phyloP scores from a whole-genome alignment of 2,113 vertebrate species.

The Scartelaos histophorus region DNA sequence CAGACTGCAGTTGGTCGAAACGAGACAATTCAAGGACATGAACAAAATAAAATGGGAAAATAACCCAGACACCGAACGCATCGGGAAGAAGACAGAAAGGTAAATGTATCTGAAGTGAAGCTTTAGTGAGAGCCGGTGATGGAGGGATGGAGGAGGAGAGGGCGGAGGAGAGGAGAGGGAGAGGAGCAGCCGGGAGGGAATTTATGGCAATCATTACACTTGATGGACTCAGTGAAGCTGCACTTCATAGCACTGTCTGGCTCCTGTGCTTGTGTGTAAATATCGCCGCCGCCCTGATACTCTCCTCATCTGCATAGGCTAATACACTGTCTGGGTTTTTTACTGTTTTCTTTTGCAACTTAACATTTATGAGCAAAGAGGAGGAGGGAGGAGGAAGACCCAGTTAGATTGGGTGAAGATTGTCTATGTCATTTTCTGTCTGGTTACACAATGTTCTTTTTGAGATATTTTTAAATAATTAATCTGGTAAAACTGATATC shows the following conservation, averaged over 20 bases:
- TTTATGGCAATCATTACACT: slow-evolving; percentile 75
- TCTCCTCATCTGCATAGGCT: not conserved
- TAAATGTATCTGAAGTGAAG: slow-evolving; percentile 29
- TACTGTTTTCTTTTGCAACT: slow-evolving; percentile 42
- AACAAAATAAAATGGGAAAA: not conserved
- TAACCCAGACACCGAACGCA: slow-evolving; percentile 38
- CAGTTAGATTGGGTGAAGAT: not conserved
- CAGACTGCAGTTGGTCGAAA: not conserved
- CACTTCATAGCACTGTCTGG: slow-evolving; percentile 65
- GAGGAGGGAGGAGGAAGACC: not conserved
- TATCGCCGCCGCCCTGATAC: not conserved
- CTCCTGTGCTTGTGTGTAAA: slow-evolving; percentile 45
- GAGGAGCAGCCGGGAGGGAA: slow-evolving; percentile 66
- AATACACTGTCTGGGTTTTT: slow-evolving; percentile 33
- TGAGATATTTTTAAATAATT: not conserved
- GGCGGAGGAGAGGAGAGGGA: slow-evolving; percentile 49
- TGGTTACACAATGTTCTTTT: slow-evolving; percentile 23
- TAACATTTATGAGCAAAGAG: slow-evolving; percentile 41
- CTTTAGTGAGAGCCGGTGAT: slow-evolving; percentile 37
- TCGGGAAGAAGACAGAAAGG: slow-evolving; percentile 20
- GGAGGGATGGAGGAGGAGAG: slow-evolving; percentile 35
- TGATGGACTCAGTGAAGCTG: slow-evolving; percentile 72
- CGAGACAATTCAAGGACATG: slow-evolving; percentile 4
- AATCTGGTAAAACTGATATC: not conserved
- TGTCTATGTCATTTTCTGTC: slow-evolving; percentile 48